phyloP scores from a whole-genome alignment of 53 echinoderm and acorn worm genomes.

The Antedon mediterranea region DNA sequence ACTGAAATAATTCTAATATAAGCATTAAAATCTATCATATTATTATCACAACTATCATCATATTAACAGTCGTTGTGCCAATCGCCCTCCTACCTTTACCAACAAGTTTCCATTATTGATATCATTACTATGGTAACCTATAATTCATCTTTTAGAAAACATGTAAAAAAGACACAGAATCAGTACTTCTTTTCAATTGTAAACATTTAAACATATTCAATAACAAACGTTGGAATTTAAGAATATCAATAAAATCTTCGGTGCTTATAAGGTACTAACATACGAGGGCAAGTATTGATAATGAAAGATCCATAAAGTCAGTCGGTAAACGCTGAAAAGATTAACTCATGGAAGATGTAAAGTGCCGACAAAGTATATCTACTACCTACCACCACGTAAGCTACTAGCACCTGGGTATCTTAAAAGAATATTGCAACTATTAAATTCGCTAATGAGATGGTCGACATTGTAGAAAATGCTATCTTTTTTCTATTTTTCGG shows the following conservation, averaged over 20 bases:
- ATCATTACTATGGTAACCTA: no score
- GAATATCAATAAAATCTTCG: not conserved
- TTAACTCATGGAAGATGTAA: not conserved
- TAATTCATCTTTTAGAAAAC: no score
- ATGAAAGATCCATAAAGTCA: not conserved
- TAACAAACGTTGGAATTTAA: not conserved
- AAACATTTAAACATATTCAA: not conserved
- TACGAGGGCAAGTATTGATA: slow-evolving; percentile 1
- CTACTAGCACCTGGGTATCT: not conserved
- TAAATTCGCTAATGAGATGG: not conserved
- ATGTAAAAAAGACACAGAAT: not conserved
- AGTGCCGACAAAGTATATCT: not conserved
- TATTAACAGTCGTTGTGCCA: no score
- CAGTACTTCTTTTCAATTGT: not conserved
- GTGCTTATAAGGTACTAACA: not conserved
- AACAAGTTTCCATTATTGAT: no score
- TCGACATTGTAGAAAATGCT: not conserved
- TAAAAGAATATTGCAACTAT: not conserved
- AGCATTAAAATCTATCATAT: no score
- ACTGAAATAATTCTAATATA: no score
- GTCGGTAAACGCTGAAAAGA: not conserved
- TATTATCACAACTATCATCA: no score
- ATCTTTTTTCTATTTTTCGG: not conserved
- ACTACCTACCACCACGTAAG: not conserved
- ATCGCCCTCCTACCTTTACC: no score